phyloP scores from a whole-genome alignment of 2,888 invertebrate genomes.

The Harpalus rubripes region DNA sequence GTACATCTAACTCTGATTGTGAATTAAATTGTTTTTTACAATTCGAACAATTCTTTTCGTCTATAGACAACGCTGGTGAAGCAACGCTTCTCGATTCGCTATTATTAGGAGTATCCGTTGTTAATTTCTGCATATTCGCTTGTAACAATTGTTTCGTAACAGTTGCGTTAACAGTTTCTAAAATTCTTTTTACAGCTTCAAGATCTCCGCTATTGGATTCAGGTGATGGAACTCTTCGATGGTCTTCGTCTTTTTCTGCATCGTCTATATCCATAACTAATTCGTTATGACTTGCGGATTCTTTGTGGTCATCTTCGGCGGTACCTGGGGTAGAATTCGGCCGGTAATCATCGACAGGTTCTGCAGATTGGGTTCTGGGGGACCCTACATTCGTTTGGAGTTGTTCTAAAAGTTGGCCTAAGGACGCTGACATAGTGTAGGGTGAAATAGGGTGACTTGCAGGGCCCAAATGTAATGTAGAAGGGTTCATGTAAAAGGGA shows the following conservation, averaged over 20 bases:
- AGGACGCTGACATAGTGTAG: slow-evolving; percentile 80
- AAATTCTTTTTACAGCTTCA: slow-evolving; percentile 84
- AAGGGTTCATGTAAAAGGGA: slow-evolving; percentile 82
- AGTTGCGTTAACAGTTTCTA: slow-evolving; percentile 87
- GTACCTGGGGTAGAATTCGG: slow-evolving; percentile 78
- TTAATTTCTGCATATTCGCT: slow-evolving; percentile 84
- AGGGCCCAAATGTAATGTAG: slow-evolving; percentile 78
- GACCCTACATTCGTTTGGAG: slow-evolving; percentile 76
- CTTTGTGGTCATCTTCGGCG: slow-evolving; percentile 71
- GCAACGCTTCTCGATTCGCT: slow-evolving; percentile 76
- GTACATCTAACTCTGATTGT: slow-evolving; percentile 83
- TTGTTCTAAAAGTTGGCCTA: slow-evolving; percentile 85
- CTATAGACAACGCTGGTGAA: slow-evolving; percentile 73
- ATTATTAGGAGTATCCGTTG: slow-evolving; percentile 79
- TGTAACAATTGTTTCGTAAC: slow-evolving; percentile 87
- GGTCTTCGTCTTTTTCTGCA: slow-evolving; percentile 78
- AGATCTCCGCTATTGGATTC: slow-evolving; percentile 79
- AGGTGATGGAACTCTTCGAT: slow-evolving; percentile 73
- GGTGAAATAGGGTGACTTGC: slow-evolving; percentile 74
- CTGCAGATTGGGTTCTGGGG: slow-evolving; percentile 76
- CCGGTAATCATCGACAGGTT: slow-evolving; percentile 76
- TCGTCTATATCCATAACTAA: slow-evolving; percentile 86
- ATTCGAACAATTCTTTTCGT: slow-evolving; percentile 79
- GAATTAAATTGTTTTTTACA: slow-evolving; percentile 82
- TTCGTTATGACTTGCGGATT: slow-evolving; percentile 77